A percentile compares a stretch with the other conserved stretches of the same genome.
These are phyloP conservation scores for Neosilurus mollespiculum DNA, from an alignment of 2,797 vertebrate species.

Conservation along the genomic window DNA sequence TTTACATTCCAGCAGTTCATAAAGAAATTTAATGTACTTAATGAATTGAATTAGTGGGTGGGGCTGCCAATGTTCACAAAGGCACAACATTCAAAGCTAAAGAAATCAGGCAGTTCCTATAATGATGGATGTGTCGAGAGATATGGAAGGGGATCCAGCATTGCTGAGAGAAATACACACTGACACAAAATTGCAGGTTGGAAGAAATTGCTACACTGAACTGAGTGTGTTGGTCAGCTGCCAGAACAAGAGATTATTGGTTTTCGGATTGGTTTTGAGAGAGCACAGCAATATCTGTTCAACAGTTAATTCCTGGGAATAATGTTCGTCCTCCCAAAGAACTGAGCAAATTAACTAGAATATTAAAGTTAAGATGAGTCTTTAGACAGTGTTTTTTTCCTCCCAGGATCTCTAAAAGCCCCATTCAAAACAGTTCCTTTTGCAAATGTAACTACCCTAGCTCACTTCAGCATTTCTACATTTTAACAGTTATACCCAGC, in stretches of 20 bases:
- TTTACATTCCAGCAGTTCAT: neutral
- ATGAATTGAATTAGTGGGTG: neutral
- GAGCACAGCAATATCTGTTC: conserved; percentile 23
- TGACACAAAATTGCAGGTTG: neutral
- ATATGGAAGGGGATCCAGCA: neutral
- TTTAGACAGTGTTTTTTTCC: neutral
- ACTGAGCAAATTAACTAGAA: conserved; percentile 52
- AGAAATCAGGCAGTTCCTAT: neutral
- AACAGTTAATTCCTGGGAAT: conserved; percentile 8
- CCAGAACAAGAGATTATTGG: conserved; percentile 10
- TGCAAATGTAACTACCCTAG: neutral
- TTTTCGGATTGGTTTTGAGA: conserved; percentile 20
- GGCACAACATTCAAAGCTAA: neutral
- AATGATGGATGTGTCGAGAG: neutral
- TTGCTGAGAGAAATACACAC: neutral
- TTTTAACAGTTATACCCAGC: no score
- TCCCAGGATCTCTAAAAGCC: neutral
- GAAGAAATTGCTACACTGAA: neutral
- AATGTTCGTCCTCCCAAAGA: conserved; percentile 44
- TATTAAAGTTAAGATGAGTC: conserved; percentile 48
- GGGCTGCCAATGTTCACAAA: neutral
- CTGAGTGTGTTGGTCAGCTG: conserved; percentile 23
- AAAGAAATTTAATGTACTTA: neutral
- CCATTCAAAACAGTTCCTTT: conserved; percentile 2
- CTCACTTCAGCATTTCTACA: neutral